phyloP scores from a whole-genome alignment of 2,797 vertebrate genomes.

The Anguilla anguilla region DNA sequence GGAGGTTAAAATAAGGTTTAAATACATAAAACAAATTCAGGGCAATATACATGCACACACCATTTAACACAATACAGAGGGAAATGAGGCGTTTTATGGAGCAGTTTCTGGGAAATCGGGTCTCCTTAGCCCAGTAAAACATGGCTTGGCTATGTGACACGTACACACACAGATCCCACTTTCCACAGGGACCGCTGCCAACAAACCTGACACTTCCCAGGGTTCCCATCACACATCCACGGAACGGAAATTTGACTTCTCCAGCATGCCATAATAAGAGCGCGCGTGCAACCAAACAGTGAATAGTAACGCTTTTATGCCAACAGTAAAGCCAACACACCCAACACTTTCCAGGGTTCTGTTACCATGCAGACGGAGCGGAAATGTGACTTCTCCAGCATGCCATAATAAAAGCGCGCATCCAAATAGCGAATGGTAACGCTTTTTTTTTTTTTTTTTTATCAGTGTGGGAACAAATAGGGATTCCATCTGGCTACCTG shows the following conservation, averaged over 20 bases:
- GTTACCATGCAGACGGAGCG: not conserved
- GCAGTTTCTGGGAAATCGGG: not conserved
- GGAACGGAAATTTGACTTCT: not conserved
- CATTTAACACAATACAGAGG: not conserved
- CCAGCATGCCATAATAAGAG: not conserved
- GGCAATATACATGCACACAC: not conserved
- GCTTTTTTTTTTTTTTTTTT: not conserved
- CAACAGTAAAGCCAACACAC: not conserved
- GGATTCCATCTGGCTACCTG: slow-evolving; percentile 3
- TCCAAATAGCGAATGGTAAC: not conserved
- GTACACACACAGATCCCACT: slow-evolving; percentile 1
- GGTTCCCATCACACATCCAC: not conserved
- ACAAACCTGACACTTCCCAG: not conserved
- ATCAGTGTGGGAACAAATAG: slow-evolving; percentile 11
- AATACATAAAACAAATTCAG: not conserved
- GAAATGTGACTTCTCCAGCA: not conserved
- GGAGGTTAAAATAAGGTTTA: too few relatives aligned
- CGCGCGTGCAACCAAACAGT: not conserved
- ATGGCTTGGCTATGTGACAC: not conserved
- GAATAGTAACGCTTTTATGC: not conserved
- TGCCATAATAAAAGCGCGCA: not conserved
- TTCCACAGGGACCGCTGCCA: not conserved
- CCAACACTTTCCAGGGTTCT: not conserved
- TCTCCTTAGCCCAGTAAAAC: not conserved
- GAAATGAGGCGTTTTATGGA: not conserved